These are phyloP conservation scores for Heteronetta atricapilla DNA, from an alignment of 2,113 vertebrate species.

Conservation along the genomic window DNA sequence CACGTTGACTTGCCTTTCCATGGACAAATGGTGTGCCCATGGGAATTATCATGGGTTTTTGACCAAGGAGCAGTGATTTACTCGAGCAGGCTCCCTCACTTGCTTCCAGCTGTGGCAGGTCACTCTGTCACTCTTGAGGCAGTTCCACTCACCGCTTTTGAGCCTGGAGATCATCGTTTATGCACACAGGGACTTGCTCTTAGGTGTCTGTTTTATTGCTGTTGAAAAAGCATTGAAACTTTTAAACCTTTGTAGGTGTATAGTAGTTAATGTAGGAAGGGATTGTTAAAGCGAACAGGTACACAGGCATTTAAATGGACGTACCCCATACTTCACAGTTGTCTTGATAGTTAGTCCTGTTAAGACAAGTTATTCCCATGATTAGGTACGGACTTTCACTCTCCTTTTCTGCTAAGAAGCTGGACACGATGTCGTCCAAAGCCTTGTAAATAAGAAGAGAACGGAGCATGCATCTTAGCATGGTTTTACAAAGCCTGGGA, in stretches of 20 bases:
- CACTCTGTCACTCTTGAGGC: not conserved
- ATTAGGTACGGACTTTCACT: not conserved
- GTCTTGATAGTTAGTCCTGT: not conserved
- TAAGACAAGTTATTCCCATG: not conserved
- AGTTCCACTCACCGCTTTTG: not conserved
- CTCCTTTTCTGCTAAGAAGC: not conserved
- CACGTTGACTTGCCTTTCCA: not conserved
- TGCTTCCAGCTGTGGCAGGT: not conserved
- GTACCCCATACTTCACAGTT: not conserved
- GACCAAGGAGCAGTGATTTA: not conserved
- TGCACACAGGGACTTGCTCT: not conserved
- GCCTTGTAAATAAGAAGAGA: not conserved
- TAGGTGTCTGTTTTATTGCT: rapidly evolving
- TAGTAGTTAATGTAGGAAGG: not conserved
- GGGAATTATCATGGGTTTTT: rapidly evolving
- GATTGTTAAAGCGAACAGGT: not conserved
- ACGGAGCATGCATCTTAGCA: rapidly evolving
- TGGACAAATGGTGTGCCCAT: rapidly evolving
- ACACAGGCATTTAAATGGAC: not conserved
- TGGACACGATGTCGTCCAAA: not conserved
- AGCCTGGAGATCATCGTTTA: not conserved
- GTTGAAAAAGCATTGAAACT: not conserved
- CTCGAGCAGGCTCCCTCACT: not conserved
- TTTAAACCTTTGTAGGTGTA: rapidly evolving
- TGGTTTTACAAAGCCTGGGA: not conserved